phyloP scores from a whole-genome alignment of 1,140 invertebrate species.

The Muscidifurax raptorellus region DNA sequence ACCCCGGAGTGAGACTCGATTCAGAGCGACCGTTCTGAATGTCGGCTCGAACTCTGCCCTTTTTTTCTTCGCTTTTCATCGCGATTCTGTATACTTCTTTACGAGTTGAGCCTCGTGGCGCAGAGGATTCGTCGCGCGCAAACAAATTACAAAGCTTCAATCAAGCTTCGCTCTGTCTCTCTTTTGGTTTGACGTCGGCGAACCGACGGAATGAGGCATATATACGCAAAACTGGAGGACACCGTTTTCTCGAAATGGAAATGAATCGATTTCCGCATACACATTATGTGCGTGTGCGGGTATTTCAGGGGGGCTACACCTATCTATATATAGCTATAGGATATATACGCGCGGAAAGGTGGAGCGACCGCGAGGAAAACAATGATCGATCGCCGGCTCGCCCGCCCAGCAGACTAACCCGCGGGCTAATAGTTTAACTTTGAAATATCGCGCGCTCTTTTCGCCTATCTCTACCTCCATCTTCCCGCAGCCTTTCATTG shows the following conservation, averaged over 20 bases:
- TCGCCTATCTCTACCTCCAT: slow-evolving; percentile 15
- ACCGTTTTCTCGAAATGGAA: too few relatives aligned
- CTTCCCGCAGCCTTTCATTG: background rate
- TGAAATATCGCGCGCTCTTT: slow-evolving; percentile 56
- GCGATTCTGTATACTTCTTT: background rate
- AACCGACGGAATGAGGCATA: too few relatives aligned
- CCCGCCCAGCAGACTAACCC: slow-evolving; percentile 55
- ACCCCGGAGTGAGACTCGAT: too few relatives aligned
- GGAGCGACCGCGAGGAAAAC: slow-evolving; percentile 31
- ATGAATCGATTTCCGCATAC: background rate
- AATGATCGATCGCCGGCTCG: slow-evolving; percentile 56
- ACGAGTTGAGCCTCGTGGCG: background rate
- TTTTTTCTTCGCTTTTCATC: too few relatives aligned
- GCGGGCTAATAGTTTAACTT: slow-evolving; percentile 56
- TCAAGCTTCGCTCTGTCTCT: background rate
- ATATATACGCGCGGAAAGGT: too few relatives aligned
- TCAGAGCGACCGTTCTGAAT: too few relatives aligned
- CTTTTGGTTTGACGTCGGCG: background rate
- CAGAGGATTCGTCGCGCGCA: background rate
- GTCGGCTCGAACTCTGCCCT: too few relatives aligned
- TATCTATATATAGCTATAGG: too few relatives aligned
- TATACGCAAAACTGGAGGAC: too few relatives aligned
- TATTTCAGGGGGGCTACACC: too few relatives aligned
- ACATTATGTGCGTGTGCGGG: too few relatives aligned
- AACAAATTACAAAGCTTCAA: background rate